Conservation (phyloP, 2,797 vertebrate genomes). For the Meda fulgida region DNA sequence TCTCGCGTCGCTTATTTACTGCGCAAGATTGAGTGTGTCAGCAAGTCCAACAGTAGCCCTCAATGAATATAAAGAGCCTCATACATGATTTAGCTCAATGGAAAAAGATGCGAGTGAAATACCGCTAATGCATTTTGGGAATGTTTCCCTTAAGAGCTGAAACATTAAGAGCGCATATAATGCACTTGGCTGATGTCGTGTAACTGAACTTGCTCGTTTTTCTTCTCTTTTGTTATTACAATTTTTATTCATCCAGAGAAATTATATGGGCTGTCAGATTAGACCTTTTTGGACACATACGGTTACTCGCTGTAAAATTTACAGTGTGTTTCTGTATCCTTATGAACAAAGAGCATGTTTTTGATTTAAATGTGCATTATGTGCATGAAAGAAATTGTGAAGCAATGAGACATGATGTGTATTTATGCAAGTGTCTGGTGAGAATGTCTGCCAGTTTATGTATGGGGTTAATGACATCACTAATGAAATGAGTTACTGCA, state of each 20-base stretch:
- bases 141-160: conserved; percentile 11
- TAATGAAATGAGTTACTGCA: conserved; percentile 54
- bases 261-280: conserved; percentile 9
- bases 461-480: conserved; percentile 56
- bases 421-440: conserved; percentile 47
- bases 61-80: conserved; percentile 53
- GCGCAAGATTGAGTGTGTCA: conserved; percentile 49
- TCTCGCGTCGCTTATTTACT: conserved; percentile 33
- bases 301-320: conserved; percentile 23
- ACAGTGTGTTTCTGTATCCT: conserved; percentile 16
- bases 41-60: conserved; percentile 44
- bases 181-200: conserved; percentile 25
- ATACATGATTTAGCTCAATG: conserved; percentile 41
- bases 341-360: conserved; percentile 1
- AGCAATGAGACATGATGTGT: conserved; percentile 23
- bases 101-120: conserved; percentile 23
- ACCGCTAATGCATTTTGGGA: conserved; percentile 28
- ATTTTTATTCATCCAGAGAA: conserved; percentile 19
- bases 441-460: conserved; percentile 47
- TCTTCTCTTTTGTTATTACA: conserved; percentile 18
- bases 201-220: conserved; percentile 13
- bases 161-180: conserved; percentile 29
- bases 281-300: conserved; percentile 7
- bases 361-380: conserved; percentile 24
- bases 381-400: conserved; percentile 13